These are phyloP conservation scores for Dipodomys merriami DNA, from an alignment of 2,113 vertebrate genomes.

Conservation along the genomic window DNA sequence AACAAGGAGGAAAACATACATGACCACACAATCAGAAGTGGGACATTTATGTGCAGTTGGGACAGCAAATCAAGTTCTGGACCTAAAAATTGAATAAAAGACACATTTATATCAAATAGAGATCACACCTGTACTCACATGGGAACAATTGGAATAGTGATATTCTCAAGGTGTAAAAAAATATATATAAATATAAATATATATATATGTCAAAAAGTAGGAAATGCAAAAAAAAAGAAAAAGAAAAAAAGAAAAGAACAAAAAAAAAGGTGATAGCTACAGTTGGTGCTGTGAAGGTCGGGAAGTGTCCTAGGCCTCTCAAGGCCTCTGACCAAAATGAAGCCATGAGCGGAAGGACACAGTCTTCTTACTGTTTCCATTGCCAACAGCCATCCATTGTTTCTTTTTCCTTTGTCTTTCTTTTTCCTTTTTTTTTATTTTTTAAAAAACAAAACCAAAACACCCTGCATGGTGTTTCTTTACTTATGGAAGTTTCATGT, in stretches of 20 bases:
- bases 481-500: constrained; percentile 80
- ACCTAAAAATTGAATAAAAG: constrained; percentile 86
- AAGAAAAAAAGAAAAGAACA: background rate
- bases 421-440: background rate
- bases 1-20: constrained; percentile 69
- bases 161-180: constrained; percentile 86
- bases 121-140: constrained; percentile 88
- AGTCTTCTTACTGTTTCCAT: constrained; percentile 75
- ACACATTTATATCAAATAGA: constrained; percentile 88
- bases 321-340: constrained; percentile 80
- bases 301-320: constrained; percentile 82
- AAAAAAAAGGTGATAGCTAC: constrained; percentile 71
- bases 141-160: constrained; percentile 87
- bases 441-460: background rate
- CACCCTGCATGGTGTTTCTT: constrained; percentile 78
- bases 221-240: constrained; percentile 81
- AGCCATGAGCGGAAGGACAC: constrained; percentile 84
- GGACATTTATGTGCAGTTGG: constrained; percentile 85
- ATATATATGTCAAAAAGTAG: constrained; percentile 87
- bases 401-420: constrained; percentile 65
- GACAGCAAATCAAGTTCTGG: constrained; percentile 85
- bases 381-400: constrained; percentile 78
- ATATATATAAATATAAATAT: constrained; percentile 83
- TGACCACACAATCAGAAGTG: constrained; percentile 45
- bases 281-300: constrained; percentile 85